Base-by-base conservation (phyloP, 2,888 invertebrate species). In the Hoplodrina ambigua region DNA sequence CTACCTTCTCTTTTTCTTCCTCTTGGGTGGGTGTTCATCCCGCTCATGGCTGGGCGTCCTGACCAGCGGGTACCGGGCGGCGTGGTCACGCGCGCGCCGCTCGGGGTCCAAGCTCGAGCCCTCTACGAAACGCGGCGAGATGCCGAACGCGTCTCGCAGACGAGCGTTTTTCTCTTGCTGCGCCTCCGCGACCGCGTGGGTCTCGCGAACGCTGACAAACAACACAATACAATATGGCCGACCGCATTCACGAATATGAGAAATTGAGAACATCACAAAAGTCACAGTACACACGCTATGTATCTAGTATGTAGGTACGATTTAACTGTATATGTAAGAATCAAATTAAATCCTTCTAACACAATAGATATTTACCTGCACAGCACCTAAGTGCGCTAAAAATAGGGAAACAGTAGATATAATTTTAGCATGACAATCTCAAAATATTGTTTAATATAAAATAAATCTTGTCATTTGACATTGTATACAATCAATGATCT, bases 91-190 rank as follows among this genome's bases (percentile, higher is more conserved):
- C 57, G 96, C 94, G 8, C 96, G 94, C 54, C 95, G 89, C 92
- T 98, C 98, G 4, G 98, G 97, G 94, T 99, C 98, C 92, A 99
- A 97, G 90, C 99, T 98, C 89, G 98, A 98, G 80, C 99, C 99
- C 92, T 99, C 99, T 68, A 99, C 98, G 95, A 99, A 99, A 88
- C 97, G 98, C 86, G 98, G 98, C 41, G 98, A 98, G 85, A 99
- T 98, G 69, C 99, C 99, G 93, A 99, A 99, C 7, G 99, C 99
- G 91, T 98, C 98, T 66, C 99, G 97, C 75, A 99, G 96, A 69
- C 98, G 97, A 3, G 98, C 98, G 96, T 99, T 99, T 94, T 99
- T 99, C 93, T 98, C 98, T 89, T 98, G 98, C 92, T 99, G 99
- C 33, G 99, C 99, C 92, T 99, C 99, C 1, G 99, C 99, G 80